Base-by-base conservation (phyloP, 2,888 invertebrate species). In the Erebia ligea region DNA sequence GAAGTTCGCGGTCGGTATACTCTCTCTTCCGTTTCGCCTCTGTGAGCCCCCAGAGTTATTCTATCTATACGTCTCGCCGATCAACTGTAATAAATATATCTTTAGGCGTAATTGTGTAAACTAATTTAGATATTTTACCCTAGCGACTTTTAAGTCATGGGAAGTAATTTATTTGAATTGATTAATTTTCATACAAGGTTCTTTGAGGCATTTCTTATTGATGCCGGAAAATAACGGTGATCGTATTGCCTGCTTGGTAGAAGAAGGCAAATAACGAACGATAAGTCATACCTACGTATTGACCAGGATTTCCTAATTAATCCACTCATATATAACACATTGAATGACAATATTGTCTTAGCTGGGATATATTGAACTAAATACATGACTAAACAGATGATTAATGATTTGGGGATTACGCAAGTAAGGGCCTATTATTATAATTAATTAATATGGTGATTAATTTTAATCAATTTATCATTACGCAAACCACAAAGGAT, bases 301-400 rank as follows among this genome's bases (percentile, higher is more conserved):
- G 59, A 71, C 54, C 62, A 70, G 74, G 63, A 72, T 77, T 70
- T 66, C 67, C 69, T 73, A 72, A 75, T 76, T 77, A 77, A 77
- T 76, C 76, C 72, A 69, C 59, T 67, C 71, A 75, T 74, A 75
- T 73, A 77, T 75, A 72, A 73, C 75, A 65, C 68, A 73, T 73
- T 73, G 77, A 73, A 75, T 74, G 75, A 78, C 74, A 76, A 78
- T 79, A 76, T 79, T 78, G 76, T 77, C 76, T 73, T 71, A 77
- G 77, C 73, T 62, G 65, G 73, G 75, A 75, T 74, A 74, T 77
- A 73, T 76, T 76, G 76, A 73, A 73, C 76, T 77, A 73, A 77
- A 76, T 77, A 77, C 77, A 78, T 77, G 75, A 77, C 76, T 78
- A 78, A 79, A 74, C 74, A 74, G 58, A 72, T 75, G 74, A 74